These are phyloP conservation scores for Diloba caeruleocephala DNA, from an alignment of 2,888 invertebrate species.

Conservation along the genomic window DNA sequence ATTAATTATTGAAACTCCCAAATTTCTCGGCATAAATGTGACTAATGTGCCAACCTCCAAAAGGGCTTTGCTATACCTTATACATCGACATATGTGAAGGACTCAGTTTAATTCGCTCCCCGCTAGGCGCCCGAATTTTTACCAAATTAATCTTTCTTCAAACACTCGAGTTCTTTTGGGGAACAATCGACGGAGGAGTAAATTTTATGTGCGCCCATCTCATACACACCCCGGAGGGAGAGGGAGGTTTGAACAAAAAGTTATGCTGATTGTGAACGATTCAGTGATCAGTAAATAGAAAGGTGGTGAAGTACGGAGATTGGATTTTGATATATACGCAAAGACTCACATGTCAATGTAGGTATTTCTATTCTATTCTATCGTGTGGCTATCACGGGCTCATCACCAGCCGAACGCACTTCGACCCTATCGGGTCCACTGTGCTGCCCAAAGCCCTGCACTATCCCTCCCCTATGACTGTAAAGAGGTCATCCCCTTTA, in stretches of 20 bases:
- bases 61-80: constrained; percentile 4
- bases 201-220: constrained; percentile 66
- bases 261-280: constrained; percentile 12
- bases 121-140: constrained; percentile 68
- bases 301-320: constrained; percentile 12
- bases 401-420: too few relatives aligned
- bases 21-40: too few relatives aligned
- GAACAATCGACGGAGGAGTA: constrained; percentile 66
- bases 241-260: constrained; percentile 29
- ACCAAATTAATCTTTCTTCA: constrained; percentile 85
- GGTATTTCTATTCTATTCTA: too few relatives aligned
- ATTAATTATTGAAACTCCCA: too few relatives aligned
- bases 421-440: too few relatives aligned
- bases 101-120: constrained; percentile 40
- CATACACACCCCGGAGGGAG: constrained; percentile 55
- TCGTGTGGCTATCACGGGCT: too few relatives aligned
- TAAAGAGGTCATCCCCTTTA: too few relatives aligned
- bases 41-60: not conserved
- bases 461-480: too few relatives aligned
- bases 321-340: not conserved
- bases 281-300: constrained; percentile 12
- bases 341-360: too few relatives aligned
- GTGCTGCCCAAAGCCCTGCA: too few relatives aligned
- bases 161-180: constrained; percentile 81
- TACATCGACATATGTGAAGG: constrained; percentile 34